Evolutionary conservation across 2,113 vertebrate genomes (phyloP), one percentile per base, ranked within the genome.

Genomic region (Megaleporinus macrocephalus): DNA sequence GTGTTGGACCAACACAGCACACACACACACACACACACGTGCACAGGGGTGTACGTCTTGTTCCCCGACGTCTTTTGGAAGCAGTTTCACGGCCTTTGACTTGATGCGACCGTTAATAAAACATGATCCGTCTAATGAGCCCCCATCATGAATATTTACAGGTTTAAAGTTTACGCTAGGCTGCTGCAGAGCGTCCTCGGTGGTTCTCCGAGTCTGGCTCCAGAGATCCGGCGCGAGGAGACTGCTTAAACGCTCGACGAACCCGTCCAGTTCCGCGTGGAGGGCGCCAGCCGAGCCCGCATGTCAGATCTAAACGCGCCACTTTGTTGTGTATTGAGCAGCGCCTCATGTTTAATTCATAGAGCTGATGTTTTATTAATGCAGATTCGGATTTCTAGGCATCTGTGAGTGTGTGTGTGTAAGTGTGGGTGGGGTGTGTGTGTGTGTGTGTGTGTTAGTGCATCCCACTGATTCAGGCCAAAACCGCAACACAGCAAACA

Each of bases 261-360:
- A 68, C 75, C 44, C 53, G 11, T 76, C 26, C 29, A n/a, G 44
- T 69, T 29, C 53, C 44, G 30, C 55, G 14, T 61, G 26, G 57
- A 55, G 30, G 63, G 51, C 57, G 62, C n/a, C 27, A 71, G 65
- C 29, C 83, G 70, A 41, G 41, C 33, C 63, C 29, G 49, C 16
- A 65, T 71, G 80, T 87, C 80, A 82, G 79, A 84, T 79, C 63
- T 83, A 83, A 72, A 81, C 65, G 29, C 16, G 18, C 49, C 71
- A 66, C 76, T 86, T 86, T 84, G 84, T 85, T 84, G 59, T 76
- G 12, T 81, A 74, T 55, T 62, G 36, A 86, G 80, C 71, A 72
- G 0, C 4, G 30, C n/a, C 24, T 77, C 71, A 89, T 93, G 88
- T 88, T 91, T 92, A 89, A 91, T 92, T 92, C 86, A 92, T 80